These are phyloP conservation scores for Micronycteris hirsuta DNA, from an alignment of 2,113 vertebrate genomes.

Conservation along the genomic window DNA sequence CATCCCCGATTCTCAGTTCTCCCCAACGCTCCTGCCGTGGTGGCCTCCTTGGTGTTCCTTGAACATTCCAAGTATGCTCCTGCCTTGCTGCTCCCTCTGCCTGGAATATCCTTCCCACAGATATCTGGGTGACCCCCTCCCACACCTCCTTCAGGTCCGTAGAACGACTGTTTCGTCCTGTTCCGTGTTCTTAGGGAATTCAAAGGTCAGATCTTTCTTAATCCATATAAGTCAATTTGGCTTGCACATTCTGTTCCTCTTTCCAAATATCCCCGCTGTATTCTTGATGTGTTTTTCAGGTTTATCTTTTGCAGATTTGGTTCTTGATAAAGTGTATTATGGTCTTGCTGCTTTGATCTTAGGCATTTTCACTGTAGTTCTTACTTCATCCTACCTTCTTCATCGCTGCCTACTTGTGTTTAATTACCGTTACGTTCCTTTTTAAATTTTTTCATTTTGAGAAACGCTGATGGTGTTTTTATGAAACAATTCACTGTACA, in stretches of 20 bases:
- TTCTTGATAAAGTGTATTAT: not conserved
- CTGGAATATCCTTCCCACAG: too few species aligned
- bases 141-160: too few species aligned
- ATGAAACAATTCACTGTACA: not conserved
- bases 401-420: not conserved
- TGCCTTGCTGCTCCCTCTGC: too few species aligned
- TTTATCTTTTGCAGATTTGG: not conserved
- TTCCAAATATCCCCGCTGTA: not conserved
- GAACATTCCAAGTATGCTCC: too few species aligned
- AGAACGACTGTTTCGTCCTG: not conserved
- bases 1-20: too few species aligned
- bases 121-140: too few species aligned
- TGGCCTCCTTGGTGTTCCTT: too few species aligned
- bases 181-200: not conserved
- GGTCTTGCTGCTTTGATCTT: not conserved
- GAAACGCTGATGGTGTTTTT: not conserved
- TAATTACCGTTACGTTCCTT: not conserved
- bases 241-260: not conserved
- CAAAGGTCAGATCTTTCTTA: not conserved
- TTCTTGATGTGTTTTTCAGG: not conserved
- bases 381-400: not conserved
- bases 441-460: not conserved
- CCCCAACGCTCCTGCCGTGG: too few species aligned
- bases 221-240: not conserved
- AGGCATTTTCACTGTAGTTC: not conserved